These are phyloP conservation scores for Campoplex capitator DNA, from an alignment of 2,888 invertebrate species.

Conservation along the genomic window DNA sequence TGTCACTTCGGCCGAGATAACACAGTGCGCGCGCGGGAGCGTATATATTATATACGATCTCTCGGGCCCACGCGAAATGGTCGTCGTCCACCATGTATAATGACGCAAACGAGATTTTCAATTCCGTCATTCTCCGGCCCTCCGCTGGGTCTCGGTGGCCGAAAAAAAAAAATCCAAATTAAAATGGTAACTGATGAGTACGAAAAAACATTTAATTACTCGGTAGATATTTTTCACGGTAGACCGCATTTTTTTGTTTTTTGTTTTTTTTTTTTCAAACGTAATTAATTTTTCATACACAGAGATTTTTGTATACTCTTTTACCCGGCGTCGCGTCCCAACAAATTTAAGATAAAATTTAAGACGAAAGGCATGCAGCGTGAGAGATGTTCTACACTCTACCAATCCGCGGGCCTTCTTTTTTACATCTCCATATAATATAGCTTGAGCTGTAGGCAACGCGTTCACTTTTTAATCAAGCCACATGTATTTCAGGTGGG, in stretches of 20 bases:
- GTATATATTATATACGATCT: background rate
- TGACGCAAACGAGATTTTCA: slow-evolving; percentile 14
- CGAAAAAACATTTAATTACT: background rate
- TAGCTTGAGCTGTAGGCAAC: background rate
- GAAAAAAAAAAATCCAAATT: slow-evolving; percentile 7
- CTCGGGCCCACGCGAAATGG: slow-evolving; percentile 3
- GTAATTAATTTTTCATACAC: background rate
- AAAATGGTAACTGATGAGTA: background rate
- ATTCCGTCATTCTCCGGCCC: background rate
- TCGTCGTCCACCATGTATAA: slow-evolving; percentile 4
- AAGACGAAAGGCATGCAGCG: background rate
- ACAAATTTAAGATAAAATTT: background rate
- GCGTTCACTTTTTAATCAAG: slow-evolving; percentile 35
- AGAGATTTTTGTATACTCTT: background rate
- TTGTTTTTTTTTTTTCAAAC: background rate
- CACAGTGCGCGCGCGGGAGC: background rate
- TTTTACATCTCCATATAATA: background rate
- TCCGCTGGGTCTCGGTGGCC: background rate
- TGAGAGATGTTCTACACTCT: background rate
- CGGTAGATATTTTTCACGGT: background rate
- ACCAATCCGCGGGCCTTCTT: background rate
- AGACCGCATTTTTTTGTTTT: background rate
- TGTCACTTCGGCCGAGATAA: slow-evolving; percentile 34
- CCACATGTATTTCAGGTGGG: background rate
- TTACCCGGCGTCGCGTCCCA: too few species aligned